phyloP scores from a whole-genome alignment of 1,140 invertebrate species.

The Drosophila jambulina region DNA sequence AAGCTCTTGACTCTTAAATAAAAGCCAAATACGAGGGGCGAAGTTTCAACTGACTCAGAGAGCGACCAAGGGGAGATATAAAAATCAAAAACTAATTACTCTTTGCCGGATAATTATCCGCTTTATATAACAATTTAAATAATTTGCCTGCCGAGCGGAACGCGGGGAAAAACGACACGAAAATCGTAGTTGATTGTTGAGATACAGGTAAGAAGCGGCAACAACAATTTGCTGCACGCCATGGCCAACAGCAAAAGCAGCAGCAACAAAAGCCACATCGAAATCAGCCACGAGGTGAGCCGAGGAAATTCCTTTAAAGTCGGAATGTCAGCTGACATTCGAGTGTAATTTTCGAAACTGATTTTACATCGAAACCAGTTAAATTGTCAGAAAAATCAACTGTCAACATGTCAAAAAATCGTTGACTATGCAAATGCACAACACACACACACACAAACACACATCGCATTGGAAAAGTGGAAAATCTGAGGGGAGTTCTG shows the following conservation, averaged over 20 bases:
- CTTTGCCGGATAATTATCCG: constrained; percentile 65
- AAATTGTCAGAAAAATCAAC: constrained; percentile 85
- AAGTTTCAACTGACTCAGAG: background rate
- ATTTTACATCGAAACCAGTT: constrained; percentile 85
- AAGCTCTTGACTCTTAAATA: background rate
- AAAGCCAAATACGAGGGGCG: background rate
- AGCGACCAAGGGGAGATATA: constrained; percentile 5
- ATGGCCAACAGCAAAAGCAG: constrained; percentile 60
- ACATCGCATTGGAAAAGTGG: constrained; percentile 20
- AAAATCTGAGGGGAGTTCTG: constrained; percentile 1
- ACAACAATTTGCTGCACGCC: constrained; percentile 79
- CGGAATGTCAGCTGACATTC: constrained; percentile 64
- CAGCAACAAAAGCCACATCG: constrained; percentile 22
- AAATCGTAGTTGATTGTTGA: constrained; percentile 64
- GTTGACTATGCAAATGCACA: constrained; percentile 80
- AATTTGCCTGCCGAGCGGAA: constrained; percentile 64
- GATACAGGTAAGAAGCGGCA: constrained; percentile 43
- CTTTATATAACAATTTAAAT: constrained; percentile 80
- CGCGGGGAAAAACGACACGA: constrained; percentile 19
- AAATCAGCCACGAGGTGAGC: constrained; percentile 37
- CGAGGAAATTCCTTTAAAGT: constrained; percentile 79
- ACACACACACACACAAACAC: constrained; percentile 18
- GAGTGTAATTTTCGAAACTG: constrained; percentile 84
- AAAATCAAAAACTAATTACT: constrained; percentile 68
- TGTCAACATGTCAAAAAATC: constrained; percentile 85